phyloP scores from a whole-genome alignment of 1,140 invertebrate genomes.

The Venustaconcha ellipsiformis region DNA sequence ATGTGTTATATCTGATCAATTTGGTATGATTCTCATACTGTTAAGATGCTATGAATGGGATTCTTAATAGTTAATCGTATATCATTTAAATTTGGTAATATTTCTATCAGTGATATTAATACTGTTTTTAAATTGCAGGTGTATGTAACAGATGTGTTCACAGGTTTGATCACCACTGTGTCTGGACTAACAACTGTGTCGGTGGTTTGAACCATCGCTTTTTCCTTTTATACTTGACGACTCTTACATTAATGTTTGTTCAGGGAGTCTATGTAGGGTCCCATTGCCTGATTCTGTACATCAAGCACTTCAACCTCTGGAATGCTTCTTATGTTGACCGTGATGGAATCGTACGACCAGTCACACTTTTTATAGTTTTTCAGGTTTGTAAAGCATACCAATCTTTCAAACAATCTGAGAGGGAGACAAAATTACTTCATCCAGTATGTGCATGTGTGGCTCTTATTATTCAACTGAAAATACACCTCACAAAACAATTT shows the following conservation, averaged over 20 bases:
- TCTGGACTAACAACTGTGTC: slow-evolving; percentile 68
- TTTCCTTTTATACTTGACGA: slow-evolving; percentile 63
- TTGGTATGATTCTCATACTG: neutral
- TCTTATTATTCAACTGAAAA: neutral
- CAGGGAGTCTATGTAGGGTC: slow-evolving; percentile 52
- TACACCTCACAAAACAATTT: neutral
- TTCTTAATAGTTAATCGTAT: neutral
- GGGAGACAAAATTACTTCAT: neutral
- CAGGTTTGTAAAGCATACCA: slow-evolving; percentile 48
- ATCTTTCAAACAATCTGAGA: neutral
- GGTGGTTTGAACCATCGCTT: slow-evolving; percentile 63
- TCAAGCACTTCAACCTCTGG: slow-evolving; percentile 44
- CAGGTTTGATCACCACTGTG: slow-evolving; percentile 69
- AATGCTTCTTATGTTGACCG: slow-evolving; percentile 47
- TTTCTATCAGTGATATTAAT: neutral
- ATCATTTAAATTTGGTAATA: neutral
- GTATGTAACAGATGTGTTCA: slow-evolving; percentile 66
- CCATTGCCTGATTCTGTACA: slow-evolving; percentile 44
- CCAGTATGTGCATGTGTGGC: too few relatives aligned
- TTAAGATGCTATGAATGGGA: neutral
- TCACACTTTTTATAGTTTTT: slow-evolving; percentile 52
- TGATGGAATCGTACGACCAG: slow-evolving; percentile 42
- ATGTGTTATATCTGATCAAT: neutral
- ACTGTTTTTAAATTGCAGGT: slow-evolving; percentile 40
- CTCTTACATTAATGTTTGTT: slow-evolving; percentile 51